These are phyloP conservation scores for Achroia grisella DNA, from an alignment of 1,140 invertebrate genomes.

Conservation along the genomic window DNA sequence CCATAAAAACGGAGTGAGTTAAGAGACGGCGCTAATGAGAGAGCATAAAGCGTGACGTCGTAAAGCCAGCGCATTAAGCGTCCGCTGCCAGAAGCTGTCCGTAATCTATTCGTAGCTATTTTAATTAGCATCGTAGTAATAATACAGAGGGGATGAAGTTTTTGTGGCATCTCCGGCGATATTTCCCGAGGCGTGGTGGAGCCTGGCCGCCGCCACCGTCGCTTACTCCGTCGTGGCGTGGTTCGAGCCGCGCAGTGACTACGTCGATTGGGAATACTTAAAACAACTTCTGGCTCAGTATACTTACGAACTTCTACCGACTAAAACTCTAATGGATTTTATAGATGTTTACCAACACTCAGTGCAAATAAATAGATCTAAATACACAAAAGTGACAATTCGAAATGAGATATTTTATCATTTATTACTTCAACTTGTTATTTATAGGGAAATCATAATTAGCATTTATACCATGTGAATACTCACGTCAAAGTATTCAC, in stretches of 20 bases:
- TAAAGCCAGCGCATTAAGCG: constrained; percentile 64
- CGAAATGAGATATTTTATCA: too few relatives aligned
- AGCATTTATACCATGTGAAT: too few relatives aligned
- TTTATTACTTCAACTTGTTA: too few relatives aligned
- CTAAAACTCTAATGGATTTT: constrained; percentile 41
- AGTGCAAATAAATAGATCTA: constrained; percentile 11
- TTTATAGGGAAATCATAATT: too few relatives aligned
- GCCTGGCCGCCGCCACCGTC: constrained; percentile 17
- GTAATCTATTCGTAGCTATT: constrained; percentile 68
- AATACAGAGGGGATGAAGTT: constrained; percentile 57
- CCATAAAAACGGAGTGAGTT: constrained; percentile 49
- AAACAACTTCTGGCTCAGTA: constrained; percentile 49
- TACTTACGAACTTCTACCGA: constrained; percentile 48
- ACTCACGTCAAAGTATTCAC: too few relatives aligned
- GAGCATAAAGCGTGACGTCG: constrained; percentile 66
- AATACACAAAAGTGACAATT: not conserved
- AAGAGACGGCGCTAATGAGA: constrained; percentile 60
- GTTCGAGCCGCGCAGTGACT: not conserved
- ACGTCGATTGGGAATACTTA: constrained; percentile 41
- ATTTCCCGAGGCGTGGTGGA: constrained; percentile 30
- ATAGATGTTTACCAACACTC: constrained; percentile 23
- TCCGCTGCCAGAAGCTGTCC: constrained; percentile 57
- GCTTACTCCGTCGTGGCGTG: not conserved
- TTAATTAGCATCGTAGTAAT: constrained; percentile 66
- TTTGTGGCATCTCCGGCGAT: constrained; percentile 54